Evolutionary conservation across 2,888 invertebrate species (phyloP).

Genomic region (Epirrhoe alternata): DNA sequence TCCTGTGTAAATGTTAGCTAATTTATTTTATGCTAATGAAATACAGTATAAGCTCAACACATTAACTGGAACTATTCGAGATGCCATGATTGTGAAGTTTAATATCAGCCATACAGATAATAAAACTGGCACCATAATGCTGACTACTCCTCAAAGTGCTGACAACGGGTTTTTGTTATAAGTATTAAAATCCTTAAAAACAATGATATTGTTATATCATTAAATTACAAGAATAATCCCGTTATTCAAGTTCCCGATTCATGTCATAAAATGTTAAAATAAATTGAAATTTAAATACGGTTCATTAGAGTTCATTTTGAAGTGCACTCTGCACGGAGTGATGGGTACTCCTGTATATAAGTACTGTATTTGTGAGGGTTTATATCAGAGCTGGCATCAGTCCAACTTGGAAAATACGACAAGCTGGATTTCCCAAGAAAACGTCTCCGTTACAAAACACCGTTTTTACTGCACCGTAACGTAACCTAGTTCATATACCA

Average conservation of each 20-base stretch:
- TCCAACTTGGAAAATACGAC: slow-evolving; percentile 21
- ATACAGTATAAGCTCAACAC: too few species aligned
- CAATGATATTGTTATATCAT: background rate
- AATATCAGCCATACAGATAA: background rate
- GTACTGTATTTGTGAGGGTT: slow-evolving; percentile 16
- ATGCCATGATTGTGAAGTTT: background rate
- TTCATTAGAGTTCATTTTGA: background rate
- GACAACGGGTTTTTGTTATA: background rate
- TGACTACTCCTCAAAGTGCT: background rate
- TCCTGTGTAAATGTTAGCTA: too few species aligned
- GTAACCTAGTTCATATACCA: too few species aligned
- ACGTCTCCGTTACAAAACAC: background rate
- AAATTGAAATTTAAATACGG: background rate
- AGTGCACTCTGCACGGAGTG: slow-evolving; percentile 2
- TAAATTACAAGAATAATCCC: background rate
- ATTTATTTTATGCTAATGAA: too few species aligned
- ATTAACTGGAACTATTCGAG: too few species aligned
- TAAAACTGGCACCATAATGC: background rate
- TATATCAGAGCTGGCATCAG: slow-evolving; percentile 14
- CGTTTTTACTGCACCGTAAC: background rate
- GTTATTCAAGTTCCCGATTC: background rate
- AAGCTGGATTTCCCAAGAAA: background rate
- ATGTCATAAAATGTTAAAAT: background rate
- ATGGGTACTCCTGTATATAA: background rate
- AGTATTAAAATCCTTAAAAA: background rate